Base-by-base conservation (phyloP, 2,113 vertebrate species). In the Poicephalus gulielmi region DNA sequence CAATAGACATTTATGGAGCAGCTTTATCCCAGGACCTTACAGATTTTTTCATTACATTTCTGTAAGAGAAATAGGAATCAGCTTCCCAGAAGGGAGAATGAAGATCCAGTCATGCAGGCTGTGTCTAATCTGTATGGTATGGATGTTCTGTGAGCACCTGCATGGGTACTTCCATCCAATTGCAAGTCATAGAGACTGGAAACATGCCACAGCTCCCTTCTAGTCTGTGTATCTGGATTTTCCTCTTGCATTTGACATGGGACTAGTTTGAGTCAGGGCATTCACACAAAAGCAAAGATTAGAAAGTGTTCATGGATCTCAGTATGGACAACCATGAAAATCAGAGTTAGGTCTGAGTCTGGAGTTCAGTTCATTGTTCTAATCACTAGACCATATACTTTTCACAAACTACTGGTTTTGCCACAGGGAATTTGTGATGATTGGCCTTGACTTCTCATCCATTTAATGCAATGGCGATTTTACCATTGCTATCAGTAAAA, bases 101-200 rank as follows among this genome's bases (percentile, higher is more conserved):
- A 66, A 67, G 37, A 53, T 66, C 14, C 3, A 3, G 49, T 19
- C 63, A 57, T 30, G 18, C 18, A 37, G 59, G 1, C 13, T 52
- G 13, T 53, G 47, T 37, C 33, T 55, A 41, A 35, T 49, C 59
- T 76, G 2, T 5, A 5, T 49, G 43, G 3, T 28, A 20, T 18
- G 37, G 31, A 5, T 49, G 11, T 35, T 82, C 11, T 0, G 0
- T 25, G 37, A 33, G 8, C 49, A 52, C 28, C 35, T 33, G 17
- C 23, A 7, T 8, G 37, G 10, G 27, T 71, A 24, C 39, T 71
- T 78, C 55, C 69, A 53, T 10, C 55, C 60, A 39, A 14, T 17
- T 55, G 49, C 7, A 7, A 35, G 12, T 14, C 64, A 57, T 8
- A 16, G 44, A 44, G 47, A 8, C 39, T 75, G 62, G 25, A 63